A percentile compares a stretch with the other conserved stretches of the same genome.
These are phyloP conservation scores for Apamea crenata DNA, from an alignment of 2,888 invertebrate genomes.

Conservation along the genomic window DNA sequence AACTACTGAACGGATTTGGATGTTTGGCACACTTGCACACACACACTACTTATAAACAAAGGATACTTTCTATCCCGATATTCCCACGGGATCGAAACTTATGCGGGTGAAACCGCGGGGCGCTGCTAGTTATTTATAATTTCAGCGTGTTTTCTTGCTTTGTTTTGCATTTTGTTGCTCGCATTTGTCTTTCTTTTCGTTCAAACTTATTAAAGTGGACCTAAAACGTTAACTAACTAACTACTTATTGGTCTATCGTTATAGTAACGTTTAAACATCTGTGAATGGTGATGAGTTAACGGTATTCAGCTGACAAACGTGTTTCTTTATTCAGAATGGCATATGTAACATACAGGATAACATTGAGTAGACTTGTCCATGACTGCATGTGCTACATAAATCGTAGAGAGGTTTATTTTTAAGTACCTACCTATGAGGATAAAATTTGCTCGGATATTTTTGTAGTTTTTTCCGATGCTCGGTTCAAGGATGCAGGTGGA, in stretches of 20 bases:
- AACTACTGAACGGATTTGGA: no score
- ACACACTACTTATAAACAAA: no score
- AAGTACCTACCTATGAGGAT: neutral
- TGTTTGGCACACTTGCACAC: no score
- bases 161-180: no score
- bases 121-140: neutral
- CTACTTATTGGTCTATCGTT: no score
- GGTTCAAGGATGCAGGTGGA: constrained; percentile 2
- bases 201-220: neutral
- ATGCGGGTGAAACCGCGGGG: no score
- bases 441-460: constrained; percentile 4
- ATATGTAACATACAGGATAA: constrained; percentile 16
- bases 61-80: no score
- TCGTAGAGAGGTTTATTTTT: constrained; percentile 17
- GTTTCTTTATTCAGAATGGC: constrained; percentile 37
- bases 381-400: constrained; percentile 18
- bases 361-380: constrained; percentile 35
- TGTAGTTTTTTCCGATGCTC: neutral
- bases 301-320: constrained; percentile 13
- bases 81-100: no score
- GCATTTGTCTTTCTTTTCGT: neutral
- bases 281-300: constrained; percentile 13
- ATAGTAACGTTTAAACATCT: neutral
- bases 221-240: no score
- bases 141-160: neutral